Conservation (phyloP, 2,797 vertebrate genomes). For the Sebastiscus albofasciatus region DNA sequence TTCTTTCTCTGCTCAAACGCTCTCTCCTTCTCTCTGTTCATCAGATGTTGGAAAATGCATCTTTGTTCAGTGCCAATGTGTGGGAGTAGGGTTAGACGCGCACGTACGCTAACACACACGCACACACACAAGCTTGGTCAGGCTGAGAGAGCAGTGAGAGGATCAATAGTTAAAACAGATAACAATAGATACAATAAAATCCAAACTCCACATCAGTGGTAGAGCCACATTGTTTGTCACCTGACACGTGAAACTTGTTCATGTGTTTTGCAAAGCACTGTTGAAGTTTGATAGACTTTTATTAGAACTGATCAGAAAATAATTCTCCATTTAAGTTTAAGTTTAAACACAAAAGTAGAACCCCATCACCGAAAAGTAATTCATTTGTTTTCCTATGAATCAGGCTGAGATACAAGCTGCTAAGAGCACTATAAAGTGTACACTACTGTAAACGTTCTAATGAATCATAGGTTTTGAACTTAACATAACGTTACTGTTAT, state of each 20-base stretch:
- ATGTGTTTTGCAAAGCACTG: constrained; percentile 23
- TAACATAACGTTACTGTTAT: neutral
- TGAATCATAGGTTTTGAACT: neutral
- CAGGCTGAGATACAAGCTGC: neutral
- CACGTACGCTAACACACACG: neutral
- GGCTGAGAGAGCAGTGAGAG: neutral
- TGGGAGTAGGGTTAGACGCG: constrained; percentile 40
- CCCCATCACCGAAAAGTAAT: no score
- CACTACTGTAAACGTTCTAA: neutral
- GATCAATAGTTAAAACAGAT: neutral
- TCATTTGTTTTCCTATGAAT: no score
- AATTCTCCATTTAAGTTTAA: neutral
- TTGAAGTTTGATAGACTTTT: neutral
- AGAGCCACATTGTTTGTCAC: neutral
- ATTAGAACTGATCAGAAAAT: neutral
- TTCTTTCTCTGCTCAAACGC: neutral
- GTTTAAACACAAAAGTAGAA: neutral
- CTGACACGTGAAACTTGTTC: neutral
- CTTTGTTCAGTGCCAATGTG: constrained; percentile 27
- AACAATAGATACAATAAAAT: constrained; percentile 5
- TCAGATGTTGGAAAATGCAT: constrained; percentile 19
- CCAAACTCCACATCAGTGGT: neutral
- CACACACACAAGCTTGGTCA: neutral
- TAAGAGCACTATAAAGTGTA: neutral
- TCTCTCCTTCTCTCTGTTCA: neutral